Percentiles rank a stretch among this genome's conserved stretches.
Conservation (phyloP, 2,113 vertebrate species). For the Aleadryas rufinucha region DNA sequence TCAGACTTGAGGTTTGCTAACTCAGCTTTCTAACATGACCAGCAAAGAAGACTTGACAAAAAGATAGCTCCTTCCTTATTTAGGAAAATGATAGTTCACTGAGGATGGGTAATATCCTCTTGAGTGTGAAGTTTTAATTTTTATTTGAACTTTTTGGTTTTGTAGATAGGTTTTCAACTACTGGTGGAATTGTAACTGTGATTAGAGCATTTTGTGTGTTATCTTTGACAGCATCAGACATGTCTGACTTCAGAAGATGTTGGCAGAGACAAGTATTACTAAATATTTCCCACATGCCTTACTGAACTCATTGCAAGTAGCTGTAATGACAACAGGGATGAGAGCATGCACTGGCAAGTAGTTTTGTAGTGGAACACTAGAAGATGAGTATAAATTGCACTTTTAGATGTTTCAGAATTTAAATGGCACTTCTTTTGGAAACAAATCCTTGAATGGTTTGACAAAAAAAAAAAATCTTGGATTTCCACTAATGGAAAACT, state of each 20-base stretch:
- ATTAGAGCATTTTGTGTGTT: not conserved
- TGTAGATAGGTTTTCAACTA: not conserved
- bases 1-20: not conserved
- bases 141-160: not conserved
- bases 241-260: not conserved
- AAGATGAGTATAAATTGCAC: not conserved
- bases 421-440: not conserved
- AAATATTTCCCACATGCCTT: not conserved
- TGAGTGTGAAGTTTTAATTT: not conserved
- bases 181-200: not conserved
- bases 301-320: not conserved
- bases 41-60: not conserved
- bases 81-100: not conserved
- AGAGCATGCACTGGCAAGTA: not conserved
- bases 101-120: not conserved
- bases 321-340: not conserved
- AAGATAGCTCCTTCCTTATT: not conserved
- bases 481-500: not conserved
- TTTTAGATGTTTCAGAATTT: not conserved
- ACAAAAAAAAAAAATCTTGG: not conserved
- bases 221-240: not conserved
- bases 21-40: not conserved
- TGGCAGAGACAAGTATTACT: not conserved
- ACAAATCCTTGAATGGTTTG: not conserved
- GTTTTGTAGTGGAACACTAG: not conserved